Evolutionary conservation across 2,797 vertebrate species (phyloP).

Genomic region (Phrynocephalus forsythii): DNA sequence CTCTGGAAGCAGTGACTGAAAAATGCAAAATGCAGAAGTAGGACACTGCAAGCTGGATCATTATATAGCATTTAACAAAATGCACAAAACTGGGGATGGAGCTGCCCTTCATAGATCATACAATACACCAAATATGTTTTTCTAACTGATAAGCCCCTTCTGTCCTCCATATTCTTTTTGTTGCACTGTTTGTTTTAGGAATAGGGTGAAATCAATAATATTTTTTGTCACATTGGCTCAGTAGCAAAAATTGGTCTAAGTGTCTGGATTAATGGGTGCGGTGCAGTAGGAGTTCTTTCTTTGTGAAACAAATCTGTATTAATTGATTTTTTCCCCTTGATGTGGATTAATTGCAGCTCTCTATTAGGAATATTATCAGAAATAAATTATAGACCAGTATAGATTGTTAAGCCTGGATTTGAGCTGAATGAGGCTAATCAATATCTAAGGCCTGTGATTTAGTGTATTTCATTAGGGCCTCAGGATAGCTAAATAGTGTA

Average conservation of each 20-base stretch:
- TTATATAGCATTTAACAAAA: background rate
- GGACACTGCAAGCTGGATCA: background rate
- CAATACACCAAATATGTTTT: slow-evolving; percentile 45
- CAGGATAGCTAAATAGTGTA: slow-evolving; percentile 61
- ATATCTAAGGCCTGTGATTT: slow-evolving; percentile 68
- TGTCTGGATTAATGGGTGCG: slow-evolving; percentile 69
- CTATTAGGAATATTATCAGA: slow-evolving; percentile 74
- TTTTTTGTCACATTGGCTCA: slow-evolving; percentile 57
- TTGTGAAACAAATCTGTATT: slow-evolving; percentile 77
- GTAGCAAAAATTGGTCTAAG: slow-evolving; percentile 67
- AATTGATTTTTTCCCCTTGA: slow-evolving; percentile 76
- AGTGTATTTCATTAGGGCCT: slow-evolving; percentile 69
- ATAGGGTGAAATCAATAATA: slow-evolving; percentile 69
- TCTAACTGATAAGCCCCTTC: slow-evolving; percentile 65
- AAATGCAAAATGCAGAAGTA: background rate
- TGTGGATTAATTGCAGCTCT: slow-evolving; percentile 77
- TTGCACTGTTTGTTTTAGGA: slow-evolving; percentile 64
- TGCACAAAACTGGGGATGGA: slow-evolving; percentile 40
- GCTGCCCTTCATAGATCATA: slow-evolving; percentile 25
- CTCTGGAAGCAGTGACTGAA: no score
- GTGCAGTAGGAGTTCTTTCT: slow-evolving; percentile 74
- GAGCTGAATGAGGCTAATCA: slow-evolving; percentile 74
- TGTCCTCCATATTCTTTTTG: slow-evolving; percentile 59
- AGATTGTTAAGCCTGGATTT: slow-evolving; percentile 71
- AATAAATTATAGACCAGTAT: slow-evolving; percentile 68